Evolutionary conservation across 2,113 vertebrate genomes (phyloP).

Genomic region (Hippocampus abdominalis): DNA sequence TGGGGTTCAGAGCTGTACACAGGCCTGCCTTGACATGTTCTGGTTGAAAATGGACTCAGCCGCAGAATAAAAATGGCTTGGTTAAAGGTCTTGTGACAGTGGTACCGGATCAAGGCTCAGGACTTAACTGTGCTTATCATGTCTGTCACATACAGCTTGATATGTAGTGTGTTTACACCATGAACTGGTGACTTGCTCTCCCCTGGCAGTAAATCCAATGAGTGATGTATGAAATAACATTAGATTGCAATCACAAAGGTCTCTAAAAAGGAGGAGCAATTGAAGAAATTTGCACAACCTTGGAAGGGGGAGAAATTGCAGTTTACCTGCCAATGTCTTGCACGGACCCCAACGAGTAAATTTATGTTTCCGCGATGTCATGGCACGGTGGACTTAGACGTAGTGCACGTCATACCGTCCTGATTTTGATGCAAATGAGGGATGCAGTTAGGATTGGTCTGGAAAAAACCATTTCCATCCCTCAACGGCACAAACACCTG

Average conservation of each 20-base stretch:
- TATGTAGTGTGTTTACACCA: slow-evolving; percentile 1
- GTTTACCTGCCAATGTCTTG: too few species aligned
- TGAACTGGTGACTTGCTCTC: neutral
- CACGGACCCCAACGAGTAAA: too few species aligned
- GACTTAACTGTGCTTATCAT: slow-evolving; percentile 21
- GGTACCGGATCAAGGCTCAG: slow-evolving; percentile 44
- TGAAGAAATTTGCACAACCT: neutral
- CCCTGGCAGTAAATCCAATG: neutral
- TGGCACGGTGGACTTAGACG: too few species aligned
- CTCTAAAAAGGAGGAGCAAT: neutral
- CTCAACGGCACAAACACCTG: too few species aligned
- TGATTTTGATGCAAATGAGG: too few species aligned
- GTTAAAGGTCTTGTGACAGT: slow-evolving; percentile 54
- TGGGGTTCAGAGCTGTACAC: slow-evolving; percentile 39
- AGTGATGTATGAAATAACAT: neutral
- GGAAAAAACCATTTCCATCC: too few species aligned
- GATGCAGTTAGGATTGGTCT: too few species aligned
- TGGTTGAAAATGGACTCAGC: slow-evolving; percentile 48
- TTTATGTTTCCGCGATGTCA: too few species aligned
- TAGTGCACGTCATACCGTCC: too few species aligned
- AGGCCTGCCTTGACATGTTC: slow-evolving; percentile 58
- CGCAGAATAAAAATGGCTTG: slow-evolving; percentile 40
- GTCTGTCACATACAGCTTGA: slow-evolving; percentile 17
- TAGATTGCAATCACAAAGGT: neutral
- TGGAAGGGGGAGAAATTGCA: neutral